A percentile compares a stretch with the other conserved stretches of the same genome.
Conservation (phyloP, 2,888 invertebrate genomes). For the Sarcophaga rosellei region DNA sequence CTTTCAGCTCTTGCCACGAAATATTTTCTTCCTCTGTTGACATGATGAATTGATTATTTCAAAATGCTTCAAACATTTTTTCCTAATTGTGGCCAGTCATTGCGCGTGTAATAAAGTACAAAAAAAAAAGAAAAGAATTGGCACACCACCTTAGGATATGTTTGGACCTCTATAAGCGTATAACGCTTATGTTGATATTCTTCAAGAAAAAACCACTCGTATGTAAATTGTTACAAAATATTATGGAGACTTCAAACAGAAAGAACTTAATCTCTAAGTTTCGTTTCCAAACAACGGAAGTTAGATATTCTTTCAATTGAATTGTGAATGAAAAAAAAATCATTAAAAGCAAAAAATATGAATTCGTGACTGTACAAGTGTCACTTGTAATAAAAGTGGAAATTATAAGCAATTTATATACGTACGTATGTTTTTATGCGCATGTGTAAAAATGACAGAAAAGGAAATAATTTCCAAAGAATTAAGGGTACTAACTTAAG, state of each 20-base stretch:
- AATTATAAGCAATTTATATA: constrained; percentile 34
- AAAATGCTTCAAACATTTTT: background rate
- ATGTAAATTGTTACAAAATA: background rate
- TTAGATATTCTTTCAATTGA: background rate
- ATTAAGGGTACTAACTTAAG: background rate
- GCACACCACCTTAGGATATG: constrained; percentile 35
- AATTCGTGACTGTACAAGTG: constrained; percentile 39
- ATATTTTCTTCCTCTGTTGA: no score
- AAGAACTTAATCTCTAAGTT: background rate
- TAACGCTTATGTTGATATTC: background rate
- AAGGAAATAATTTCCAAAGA: background rate
- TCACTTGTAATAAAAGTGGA: constrained; percentile 27
- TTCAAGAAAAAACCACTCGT: background rate
- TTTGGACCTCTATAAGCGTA: background rate
- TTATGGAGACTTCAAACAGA: background rate
- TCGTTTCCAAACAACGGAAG: constrained; percentile 44
- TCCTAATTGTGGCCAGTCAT: constrained; percentile 39
- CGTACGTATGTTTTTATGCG: background rate
- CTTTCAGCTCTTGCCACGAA: no score
- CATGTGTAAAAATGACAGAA: background rate
- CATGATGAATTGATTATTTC: background rate
- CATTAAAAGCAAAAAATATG: background rate
- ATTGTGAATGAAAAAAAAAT: background rate
- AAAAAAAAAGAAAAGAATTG: constrained; percentile 7
- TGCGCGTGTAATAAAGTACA: constrained; percentile 8